A percentile compares a stretch with the other conserved stretches of the same genome.
Evolutionary conservation across 2,113 vertebrate genomes (phyloP).

Genomic region (Lampris incognitus): DNA sequence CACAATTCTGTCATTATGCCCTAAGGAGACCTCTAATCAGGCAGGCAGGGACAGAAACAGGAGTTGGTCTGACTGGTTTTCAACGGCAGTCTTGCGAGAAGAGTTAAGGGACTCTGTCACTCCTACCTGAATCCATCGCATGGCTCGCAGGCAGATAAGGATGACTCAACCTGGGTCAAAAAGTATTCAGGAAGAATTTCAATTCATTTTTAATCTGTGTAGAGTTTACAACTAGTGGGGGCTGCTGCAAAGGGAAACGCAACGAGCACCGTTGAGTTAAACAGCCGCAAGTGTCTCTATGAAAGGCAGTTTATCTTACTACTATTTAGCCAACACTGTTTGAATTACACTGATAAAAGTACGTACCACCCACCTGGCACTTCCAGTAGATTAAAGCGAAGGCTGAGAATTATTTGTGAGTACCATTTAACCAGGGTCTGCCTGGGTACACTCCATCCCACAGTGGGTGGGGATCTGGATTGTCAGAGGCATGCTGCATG

Average conservation of each 20-base stretch:
- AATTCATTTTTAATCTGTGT: too few species aligned
- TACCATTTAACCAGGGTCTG: conserved; percentile 12
- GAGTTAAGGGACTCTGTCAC: conserved; percentile 6
- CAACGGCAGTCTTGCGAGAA: conserved; percentile 8
- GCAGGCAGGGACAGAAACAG: conserved; percentile 55
- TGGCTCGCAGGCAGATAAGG: neutral
- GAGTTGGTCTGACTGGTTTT: conserved; percentile 36
- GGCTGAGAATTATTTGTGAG: conserved; percentile 14
- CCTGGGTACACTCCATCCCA: conserved; percentile 41
- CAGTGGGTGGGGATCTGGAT: conserved; percentile 46
- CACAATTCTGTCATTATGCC: conserved; percentile 82
- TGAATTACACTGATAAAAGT: conserved; percentile 23
- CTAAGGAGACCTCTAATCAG: conserved; percentile 81
- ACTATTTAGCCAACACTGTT: conserved; percentile 16
- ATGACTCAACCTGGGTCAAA: neutral
- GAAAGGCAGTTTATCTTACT: neutral
- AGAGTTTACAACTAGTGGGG: too few species aligned
- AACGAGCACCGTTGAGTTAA: too few species aligned
- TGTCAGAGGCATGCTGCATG: conserved; percentile 39
- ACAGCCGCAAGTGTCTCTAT: neutral
- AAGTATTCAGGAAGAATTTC: neutral
- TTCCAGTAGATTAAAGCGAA: conserved; percentile 51
- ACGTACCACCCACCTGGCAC: conserved; percentile 42
- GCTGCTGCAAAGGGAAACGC: too few species aligned
- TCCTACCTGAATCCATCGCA: neutral